phyloP scores from a whole-genome alignment of 2,797 vertebrate species.

The Eupleurogrammus muticus region DNA sequence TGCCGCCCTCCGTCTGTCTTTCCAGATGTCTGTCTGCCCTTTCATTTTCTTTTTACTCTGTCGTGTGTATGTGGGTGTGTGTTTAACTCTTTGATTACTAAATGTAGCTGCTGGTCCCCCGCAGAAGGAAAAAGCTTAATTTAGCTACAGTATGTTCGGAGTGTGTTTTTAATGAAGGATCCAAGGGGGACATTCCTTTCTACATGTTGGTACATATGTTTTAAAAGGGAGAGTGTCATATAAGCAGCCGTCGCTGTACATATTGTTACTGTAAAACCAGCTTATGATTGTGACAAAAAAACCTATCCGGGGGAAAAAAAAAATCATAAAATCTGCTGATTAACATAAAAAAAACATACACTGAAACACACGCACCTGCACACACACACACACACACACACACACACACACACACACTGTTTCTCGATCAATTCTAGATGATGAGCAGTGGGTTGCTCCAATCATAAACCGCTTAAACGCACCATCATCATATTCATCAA shows the following conservation, averaged over 20 bases:
- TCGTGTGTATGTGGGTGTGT: conserved; percentile 12
- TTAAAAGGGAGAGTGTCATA: background rate
- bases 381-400: too few relatives aligned
- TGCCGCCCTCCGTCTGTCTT: conserved; percentile 67
- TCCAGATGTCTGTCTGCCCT: conserved; percentile 69
- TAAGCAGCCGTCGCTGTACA: background rate
- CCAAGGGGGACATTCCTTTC: background rate
- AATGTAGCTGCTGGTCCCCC: conserved; percentile 20
- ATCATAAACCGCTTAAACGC: conserved; percentile 44
- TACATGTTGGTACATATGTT: background rate
- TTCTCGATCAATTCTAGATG: conserved; percentile 32
- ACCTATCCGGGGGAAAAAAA: background rate
- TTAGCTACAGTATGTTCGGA: background rate
- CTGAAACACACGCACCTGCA: background rate
- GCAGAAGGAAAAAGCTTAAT: conserved; percentile 19
- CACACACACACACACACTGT: conserved; percentile 1
- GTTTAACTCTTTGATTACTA: conserved; percentile 30
- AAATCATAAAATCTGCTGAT: too few relatives aligned
- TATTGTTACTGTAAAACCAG: background rate
- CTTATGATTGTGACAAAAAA: background rate
- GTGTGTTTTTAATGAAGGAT: background rate
- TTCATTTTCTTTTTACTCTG: conserved; percentile 54
- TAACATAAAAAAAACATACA: conserved; percentile 6
- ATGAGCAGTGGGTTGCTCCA: conserved; percentile 43
- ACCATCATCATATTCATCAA: conserved; percentile 52